These are phyloP conservation scores for Pipra filicauda DNA, from an alignment of 2,113 vertebrate species.

Conservation along the genomic window DNA sequence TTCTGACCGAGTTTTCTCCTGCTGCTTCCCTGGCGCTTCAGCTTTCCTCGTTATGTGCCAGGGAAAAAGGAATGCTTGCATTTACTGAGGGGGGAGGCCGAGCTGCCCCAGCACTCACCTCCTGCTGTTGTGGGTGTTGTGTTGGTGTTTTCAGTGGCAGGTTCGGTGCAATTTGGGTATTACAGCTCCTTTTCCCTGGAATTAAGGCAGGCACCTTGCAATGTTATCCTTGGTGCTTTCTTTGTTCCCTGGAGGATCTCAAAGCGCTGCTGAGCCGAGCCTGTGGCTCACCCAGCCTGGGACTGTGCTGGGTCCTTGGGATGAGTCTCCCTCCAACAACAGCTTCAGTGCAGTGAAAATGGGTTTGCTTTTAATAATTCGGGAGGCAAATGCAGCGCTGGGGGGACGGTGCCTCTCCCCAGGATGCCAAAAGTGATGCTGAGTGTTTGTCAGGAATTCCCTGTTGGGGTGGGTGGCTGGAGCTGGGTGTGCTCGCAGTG, in stretches of 20 bases:
- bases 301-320: not conserved
- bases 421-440: rapidly evolving
- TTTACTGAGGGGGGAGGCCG: not conserved
- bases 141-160: not conserved
- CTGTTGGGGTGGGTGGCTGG: not conserved
- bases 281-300: not conserved
- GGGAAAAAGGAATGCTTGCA: not conserved
- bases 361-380: not conserved
- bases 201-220: not conserved
- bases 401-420: not conserved
- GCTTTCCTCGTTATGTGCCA: rapidly evolving
- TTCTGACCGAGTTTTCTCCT: not conserved
- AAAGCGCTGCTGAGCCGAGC: not conserved
- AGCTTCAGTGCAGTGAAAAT: not conserved
- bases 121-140: not conserved
- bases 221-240: not conserved
- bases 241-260: not conserved
- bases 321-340: not conserved
- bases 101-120: not conserved
- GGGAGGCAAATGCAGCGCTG: not conserved
- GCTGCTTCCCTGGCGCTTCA: not conserved
- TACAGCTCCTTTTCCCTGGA: not conserved
- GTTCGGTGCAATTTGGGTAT: not conserved
- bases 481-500: not conserved
- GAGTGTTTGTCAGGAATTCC: not conserved